Evolutionary conservation across 1,140 invertebrate genomes (phyloP).

Genomic region (Liolophura sinensis): DNA sequence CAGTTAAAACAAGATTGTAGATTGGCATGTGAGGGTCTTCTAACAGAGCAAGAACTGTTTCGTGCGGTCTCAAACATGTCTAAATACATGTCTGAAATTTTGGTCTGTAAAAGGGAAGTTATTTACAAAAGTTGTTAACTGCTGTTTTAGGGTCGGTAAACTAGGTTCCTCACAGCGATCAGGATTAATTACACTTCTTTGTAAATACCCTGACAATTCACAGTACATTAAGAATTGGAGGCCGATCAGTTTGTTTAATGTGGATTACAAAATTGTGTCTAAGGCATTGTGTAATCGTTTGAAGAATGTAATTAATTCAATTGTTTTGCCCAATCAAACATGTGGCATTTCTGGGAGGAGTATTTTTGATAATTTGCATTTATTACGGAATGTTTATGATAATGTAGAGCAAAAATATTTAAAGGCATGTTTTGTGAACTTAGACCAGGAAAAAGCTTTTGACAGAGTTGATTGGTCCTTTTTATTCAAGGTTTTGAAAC

Average conservation of each 20-base stretch:
- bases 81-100: constrained; percentile 3
- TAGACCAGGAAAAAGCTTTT: constrained; percentile 9
- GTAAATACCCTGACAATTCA: not conserved
- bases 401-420: not conserved
- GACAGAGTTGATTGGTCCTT: not conserved
- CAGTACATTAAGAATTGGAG: constrained; percentile 7
- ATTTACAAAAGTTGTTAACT: not conserved
- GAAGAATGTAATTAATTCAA: not conserved
- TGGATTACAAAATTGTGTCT: constrained; percentile 7
- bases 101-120: not conserved
- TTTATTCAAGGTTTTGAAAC: not conserved
- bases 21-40: not conserved
- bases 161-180: not conserved
- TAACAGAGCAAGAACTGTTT: not conserved
- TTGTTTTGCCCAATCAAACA: constrained; percentile 4
- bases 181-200: not conserved
- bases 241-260: constrained; percentile 6
- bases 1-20: not conserved
- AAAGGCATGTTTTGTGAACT: not conserved
- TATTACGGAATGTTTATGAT: constrained; percentile 4
- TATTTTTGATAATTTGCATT: constrained; percentile 5
- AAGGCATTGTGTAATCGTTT: constrained; percentile 6
- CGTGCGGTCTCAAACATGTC: not conserved
- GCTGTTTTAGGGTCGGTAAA: not conserved
- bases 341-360: not conserved